These are phyloP conservation scores for Heliothis peltigera DNA, from an alignment of 2,888 invertebrate genomes.

Conservation along the genomic window DNA sequence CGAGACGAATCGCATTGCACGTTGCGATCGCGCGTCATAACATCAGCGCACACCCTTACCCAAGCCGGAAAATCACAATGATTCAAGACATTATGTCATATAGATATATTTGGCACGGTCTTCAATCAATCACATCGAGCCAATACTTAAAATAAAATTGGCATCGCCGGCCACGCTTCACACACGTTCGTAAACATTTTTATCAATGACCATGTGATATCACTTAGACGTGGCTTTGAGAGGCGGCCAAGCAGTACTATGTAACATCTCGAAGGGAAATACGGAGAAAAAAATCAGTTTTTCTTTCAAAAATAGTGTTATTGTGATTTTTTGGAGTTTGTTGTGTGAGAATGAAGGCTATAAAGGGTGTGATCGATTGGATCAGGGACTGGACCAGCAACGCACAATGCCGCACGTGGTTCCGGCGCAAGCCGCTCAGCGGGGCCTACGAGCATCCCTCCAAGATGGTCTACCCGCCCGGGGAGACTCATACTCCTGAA, in stretches of 20 bases:
- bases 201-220: conserved; percentile 49
- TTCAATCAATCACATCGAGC: conserved; percentile 44
- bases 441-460: conserved; percentile 97
- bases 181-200: conserved; percentile 44
- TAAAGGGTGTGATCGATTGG: conserved; percentile 42
- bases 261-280: conserved; percentile 29
- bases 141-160: conserved; percentile 53
- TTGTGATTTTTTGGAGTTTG: neutral
- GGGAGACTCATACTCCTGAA: conserved; percentile 94
- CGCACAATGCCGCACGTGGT: conserved; percentile 96
- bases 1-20: too few relatives aligned
- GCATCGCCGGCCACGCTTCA: conserved; percentile 35
- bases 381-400: conserved; percentile 96
- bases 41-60: conserved; percentile 10
- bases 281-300: conserved; percentile 10
- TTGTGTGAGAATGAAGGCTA: conserved; percentile 44
- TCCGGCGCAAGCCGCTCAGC: conserved; percentile 94
- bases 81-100: conserved; percentile 50
- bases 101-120: conserved; percentile 41
- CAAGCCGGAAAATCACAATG: conserved; percentile 48
- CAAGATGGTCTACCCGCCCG: conserved; percentile 97
- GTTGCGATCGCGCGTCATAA: neutral
- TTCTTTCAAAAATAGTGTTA: conserved; percentile 7
- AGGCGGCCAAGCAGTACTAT: conserved; percentile 35
- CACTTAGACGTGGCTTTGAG: conserved; percentile 43